These are phyloP conservation scores for Chelon auratus DNA, from an alignment of 2,797 vertebrate species.

Conservation along the genomic window DNA sequence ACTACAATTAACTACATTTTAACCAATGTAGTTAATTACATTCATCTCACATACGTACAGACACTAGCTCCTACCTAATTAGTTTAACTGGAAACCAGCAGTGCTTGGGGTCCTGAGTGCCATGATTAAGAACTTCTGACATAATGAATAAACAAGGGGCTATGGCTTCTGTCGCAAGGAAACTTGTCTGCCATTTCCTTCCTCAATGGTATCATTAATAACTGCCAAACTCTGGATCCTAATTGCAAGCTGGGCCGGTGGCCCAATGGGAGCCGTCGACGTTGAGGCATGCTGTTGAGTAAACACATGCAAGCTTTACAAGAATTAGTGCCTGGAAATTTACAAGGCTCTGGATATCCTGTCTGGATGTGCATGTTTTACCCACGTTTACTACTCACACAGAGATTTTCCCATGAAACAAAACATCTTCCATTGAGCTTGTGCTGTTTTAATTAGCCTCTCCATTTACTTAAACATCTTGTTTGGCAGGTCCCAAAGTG, in stretches of 20 bases:
- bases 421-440: conserved; percentile 28
- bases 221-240: conserved; percentile 69
- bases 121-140: conserved; percentile 65
- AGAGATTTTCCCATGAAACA: conserved; percentile 71
- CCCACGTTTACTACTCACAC: conserved; percentile 48
- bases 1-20: too few relatives aligned
- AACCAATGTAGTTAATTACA: conserved; percentile 56
- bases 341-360: conserved; percentile 80
- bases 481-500: background rate
- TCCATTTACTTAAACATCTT: conserved; percentile 12
- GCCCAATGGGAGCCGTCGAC: conserved; percentile 63
- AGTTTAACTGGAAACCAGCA: conserved; percentile 62
- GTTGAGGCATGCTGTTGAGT: conserved; percentile 71
- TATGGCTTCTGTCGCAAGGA: conserved; percentile 56
- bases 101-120: conserved; percentile 52
- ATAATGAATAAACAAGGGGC: conserved; percentile 70
- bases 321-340: conserved; percentile 79
- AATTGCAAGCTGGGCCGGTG: conserved; percentile 70
- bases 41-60: conserved; percentile 56
- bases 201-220: conserved; percentile 75
- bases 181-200: conserved; percentile 71
- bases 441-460: conserved; percentile 11
- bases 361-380: conserved; percentile 65
- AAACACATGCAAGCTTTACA: conserved; percentile 78
- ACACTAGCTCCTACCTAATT: conserved; percentile 59